Evolutionary conservation across 2,113 vertebrate genomes (phyloP).

Genomic region (Trichomycterus rosablanca): DNA sequence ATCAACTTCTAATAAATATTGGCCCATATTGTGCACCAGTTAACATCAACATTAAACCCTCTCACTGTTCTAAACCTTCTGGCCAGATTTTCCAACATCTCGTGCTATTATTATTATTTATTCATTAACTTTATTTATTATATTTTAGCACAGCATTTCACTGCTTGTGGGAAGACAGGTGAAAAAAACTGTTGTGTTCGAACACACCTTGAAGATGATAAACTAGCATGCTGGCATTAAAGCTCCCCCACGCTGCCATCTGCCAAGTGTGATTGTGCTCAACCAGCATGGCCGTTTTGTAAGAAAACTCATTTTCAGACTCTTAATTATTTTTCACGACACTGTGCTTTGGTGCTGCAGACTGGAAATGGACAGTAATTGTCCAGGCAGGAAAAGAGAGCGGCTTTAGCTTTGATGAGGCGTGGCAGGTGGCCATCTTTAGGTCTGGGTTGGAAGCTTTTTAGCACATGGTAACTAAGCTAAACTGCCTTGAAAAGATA

Average conservation of each 20-base stretch:
- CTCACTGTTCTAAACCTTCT: conserved; percentile 3
- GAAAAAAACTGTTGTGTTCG: conserved; percentile 79
- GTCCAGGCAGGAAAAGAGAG: conserved; percentile 81
- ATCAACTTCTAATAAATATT: no score
- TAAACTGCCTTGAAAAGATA: conserved; percentile 47
- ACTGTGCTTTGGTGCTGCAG: conserved; percentile 83
- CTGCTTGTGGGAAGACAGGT: conserved; percentile 63
- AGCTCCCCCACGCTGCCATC: conserved; percentile 83
- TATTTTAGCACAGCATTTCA: neutral
- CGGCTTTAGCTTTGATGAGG: conserved; percentile 91
- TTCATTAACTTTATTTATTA: neutral
- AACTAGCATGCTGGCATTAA: conserved; percentile 90
- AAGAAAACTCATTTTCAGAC: conserved; percentile 96
- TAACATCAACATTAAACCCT: no score
- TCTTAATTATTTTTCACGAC: conserved; percentile 99
- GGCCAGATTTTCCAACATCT: neutral
- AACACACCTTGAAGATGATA: conserved; percentile 88
- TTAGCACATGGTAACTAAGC: conserved; percentile 79
- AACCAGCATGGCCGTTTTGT: conserved; percentile 90
- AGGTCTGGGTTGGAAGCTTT: conserved; percentile 77
- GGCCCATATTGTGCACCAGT: no score
- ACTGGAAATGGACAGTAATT: conserved; percentile 99
- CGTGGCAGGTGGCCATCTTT: neutral
- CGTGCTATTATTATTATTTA: neutral
- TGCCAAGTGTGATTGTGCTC: conserved; percentile 94